A percentile compares a stretch with the other conserved stretches of the same genome.
Evolutionary conservation across 2,888 invertebrate species (phyloP).

Genomic region (Parasteatoda lunata): DNA sequence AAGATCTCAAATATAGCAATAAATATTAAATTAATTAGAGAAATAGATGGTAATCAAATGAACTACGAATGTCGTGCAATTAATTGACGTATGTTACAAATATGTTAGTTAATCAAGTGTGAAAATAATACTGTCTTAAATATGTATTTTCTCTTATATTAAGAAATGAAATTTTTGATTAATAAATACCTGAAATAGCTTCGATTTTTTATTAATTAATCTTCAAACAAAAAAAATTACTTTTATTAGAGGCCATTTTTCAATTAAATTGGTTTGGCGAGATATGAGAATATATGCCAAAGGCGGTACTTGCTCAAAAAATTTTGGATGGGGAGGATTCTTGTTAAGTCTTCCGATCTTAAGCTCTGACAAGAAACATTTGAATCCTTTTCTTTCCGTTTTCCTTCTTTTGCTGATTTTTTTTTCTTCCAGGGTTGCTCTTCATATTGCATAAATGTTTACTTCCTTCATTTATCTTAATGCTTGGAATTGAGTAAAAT

Average conservation of each 20-base stretch:
- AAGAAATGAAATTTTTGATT: background rate
- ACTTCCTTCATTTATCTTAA: too few species aligned
- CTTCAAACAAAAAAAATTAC: background rate
- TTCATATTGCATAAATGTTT: background rate
- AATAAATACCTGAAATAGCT: background rate
- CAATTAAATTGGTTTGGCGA: constrained; percentile 27
- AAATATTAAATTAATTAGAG: too few species aligned
- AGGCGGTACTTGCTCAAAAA: constrained; percentile 15
- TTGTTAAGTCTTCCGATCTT: constrained; percentile 57
- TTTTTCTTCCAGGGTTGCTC: constrained; percentile 5
- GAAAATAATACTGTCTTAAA: too few species aligned
- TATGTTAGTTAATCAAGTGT: too few species aligned
- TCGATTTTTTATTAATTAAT: background rate
- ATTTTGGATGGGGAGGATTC: constrained; percentile 11
- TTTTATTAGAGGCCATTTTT: background rate
- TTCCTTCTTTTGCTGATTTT: background rate
- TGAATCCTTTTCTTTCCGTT: constrained; percentile 29
- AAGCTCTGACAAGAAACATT: constrained; percentile 57
- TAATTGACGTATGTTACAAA: too few species aligned
- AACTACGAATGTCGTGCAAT: too few species aligned
- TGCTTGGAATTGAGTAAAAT: too few species aligned
- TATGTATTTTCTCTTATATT: too few species aligned
- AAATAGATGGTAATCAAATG: too few species aligned
- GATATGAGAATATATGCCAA: background rate
- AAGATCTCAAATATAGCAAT: too few species aligned